A percentile compares a stretch with the other conserved stretches of the same genome.
Conservation (phyloP, 2,797 vertebrate species). For the Halcyon smyrnensis region DNA sequence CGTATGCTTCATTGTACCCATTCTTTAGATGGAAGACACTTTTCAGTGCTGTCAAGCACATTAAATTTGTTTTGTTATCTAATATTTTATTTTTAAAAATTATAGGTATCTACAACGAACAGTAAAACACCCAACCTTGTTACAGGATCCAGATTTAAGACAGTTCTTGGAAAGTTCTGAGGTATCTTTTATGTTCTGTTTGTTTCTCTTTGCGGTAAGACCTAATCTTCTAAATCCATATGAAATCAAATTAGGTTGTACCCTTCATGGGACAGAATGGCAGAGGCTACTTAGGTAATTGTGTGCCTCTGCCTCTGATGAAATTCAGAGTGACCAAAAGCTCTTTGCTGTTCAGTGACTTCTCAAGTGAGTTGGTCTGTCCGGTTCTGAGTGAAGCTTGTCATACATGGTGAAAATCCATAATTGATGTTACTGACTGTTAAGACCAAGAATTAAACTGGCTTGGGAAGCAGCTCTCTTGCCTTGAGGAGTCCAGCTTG, state of each 20-base stretch:
- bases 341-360: not conserved
- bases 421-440: not conserved
- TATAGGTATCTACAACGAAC: conserved; percentile 93
- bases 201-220: not conserved
- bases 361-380: not conserved
- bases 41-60: not conserved
- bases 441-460: not conserved
- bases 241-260: not conserved
- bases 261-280: not conserved
- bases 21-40: not conserved
- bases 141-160: conserved; percentile 94
- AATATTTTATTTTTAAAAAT: conserved; percentile 58
- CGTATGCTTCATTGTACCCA: not conserved
- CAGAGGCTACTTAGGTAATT: not conserved
- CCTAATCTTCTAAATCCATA: not conserved
- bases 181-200: conserved; percentile 76
- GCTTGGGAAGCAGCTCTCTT: not conserved
- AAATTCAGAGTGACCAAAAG: not conserved
- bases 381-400: not conserved
- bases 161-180: conserved; percentile 96
- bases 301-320: not conserved
- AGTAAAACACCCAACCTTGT: conserved; percentile 92
- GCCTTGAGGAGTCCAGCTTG: not conserved
- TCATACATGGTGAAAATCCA: not conserved
- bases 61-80: not conserved